Evolutionary conservation across 2,888 invertebrate genomes (phyloP).

Genomic region (Platypus cylindrus): DNA sequence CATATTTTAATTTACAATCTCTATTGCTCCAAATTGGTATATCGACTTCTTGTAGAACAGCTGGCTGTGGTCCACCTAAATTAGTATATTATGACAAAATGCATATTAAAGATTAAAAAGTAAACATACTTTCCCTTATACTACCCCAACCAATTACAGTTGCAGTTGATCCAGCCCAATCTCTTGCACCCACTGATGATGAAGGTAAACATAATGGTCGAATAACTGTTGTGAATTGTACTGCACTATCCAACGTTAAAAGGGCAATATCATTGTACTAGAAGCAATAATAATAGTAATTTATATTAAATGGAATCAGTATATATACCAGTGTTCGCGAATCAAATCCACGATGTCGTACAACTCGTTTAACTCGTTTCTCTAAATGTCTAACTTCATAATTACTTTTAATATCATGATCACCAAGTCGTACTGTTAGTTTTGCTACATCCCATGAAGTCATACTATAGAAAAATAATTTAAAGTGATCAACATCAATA

Average conservation of each 20-base stretch:
- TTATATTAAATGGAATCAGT: neutral
- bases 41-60: conserved; percentile 67
- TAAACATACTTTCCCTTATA: conserved; percentile 55
- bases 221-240: conserved; percentile 56
- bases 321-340: conserved; percentile 50
- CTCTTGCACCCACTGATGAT: conserved; percentile 31
- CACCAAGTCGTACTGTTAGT: conserved; percentile 67
- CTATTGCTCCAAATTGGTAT: conserved; percentile 73
- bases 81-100: conserved; percentile 5
- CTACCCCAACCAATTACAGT: conserved; percentile 88
- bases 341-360: conserved; percentile 75
- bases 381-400: conserved; percentile 56
- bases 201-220: conserved; percentile 67
- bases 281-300: conserved; percentile 3
- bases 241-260: conserved; percentile 64
- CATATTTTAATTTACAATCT: conserved; percentile 69
- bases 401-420: conserved; percentile 67
- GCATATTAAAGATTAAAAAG: neutral
- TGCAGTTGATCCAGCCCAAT: conserved; percentile 56
- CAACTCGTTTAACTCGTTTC: conserved; percentile 67
- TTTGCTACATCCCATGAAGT: conserved; percentile 79
- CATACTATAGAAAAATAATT: conserved; percentile 47
- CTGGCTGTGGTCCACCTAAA: conserved; percentile 69
- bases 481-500: neutral
- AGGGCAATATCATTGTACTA: conserved; percentile 73